phyloP scores from a whole-genome alignment of 2,797 vertebrate genomes.

The Sebastes oblongus region DNA sequence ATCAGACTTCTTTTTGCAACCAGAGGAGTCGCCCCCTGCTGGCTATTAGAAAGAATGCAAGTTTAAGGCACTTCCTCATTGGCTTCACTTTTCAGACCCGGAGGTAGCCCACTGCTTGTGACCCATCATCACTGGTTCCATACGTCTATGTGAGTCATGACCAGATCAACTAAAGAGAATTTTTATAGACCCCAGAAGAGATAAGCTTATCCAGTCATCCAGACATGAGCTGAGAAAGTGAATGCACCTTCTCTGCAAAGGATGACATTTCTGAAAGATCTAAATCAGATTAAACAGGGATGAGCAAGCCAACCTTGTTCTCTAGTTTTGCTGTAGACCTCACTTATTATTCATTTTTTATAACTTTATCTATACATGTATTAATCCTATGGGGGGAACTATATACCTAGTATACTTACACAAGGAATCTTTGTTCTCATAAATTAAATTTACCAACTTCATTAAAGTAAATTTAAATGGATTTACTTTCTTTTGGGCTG shows the following conservation, averaged over 20 bases:
- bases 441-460: background rate
- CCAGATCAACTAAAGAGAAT: background rate
- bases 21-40: no score
- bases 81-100: no score
- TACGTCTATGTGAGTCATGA: background rate
- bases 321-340: background rate
- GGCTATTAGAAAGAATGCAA: no score
- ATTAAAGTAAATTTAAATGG: background rate
- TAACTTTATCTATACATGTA: background rate
- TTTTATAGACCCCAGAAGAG: background rate
- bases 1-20: no score
- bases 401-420: background rate
- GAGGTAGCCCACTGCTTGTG: no score
- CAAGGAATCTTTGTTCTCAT: background rate
- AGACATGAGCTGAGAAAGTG: background rate
- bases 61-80: no score
- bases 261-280: background rate
- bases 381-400: background rate
- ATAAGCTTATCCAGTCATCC: background rate
- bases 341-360: background rate
- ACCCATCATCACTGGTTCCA: background rate
- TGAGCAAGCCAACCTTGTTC: background rate
- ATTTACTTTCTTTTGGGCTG: background rate
- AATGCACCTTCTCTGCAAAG: background rate
- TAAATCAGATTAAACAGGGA: constrained; percentile 13